Conservation (phyloP, 2,113 vertebrate genomes). For the Microcebus tavaratra region DNA sequence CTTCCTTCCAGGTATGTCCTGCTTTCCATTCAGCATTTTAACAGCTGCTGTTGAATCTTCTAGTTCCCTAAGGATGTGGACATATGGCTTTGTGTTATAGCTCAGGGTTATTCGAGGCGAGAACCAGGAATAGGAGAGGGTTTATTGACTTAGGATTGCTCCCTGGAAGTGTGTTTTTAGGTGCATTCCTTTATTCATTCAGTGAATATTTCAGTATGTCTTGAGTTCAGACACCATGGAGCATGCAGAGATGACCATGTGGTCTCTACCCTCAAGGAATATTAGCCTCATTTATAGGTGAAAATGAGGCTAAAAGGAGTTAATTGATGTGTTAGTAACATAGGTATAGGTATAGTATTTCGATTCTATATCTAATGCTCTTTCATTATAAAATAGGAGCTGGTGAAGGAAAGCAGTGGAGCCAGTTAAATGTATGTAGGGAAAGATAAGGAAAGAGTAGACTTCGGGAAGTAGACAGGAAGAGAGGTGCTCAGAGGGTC, state of each 20-base stretch:
- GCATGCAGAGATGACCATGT: neutral
- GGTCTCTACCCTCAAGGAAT: neutral
- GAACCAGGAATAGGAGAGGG: neutral
- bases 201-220: neutral
- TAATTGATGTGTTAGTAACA: neutral
- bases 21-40: neutral
- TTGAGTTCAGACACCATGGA: neutral
- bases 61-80: neutral
- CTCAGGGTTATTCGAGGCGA: neutral
- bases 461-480: neutral
- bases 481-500: neutral
- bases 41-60: neutral
- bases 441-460: neutral
- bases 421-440: neutral
- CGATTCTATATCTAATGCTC: neutral
- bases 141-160: neutral
- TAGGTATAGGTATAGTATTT: neutral
- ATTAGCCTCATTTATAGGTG: neutral
- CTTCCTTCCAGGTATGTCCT: slow-evolving; percentile 94
- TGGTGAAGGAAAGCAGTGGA: neutral
- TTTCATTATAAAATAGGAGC: neutral
- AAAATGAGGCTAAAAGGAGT: neutral
- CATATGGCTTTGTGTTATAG: neutral
- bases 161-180: neutral
- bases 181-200: neutral